Percentiles rank a stretch among this genome's conserved stretches.
These are phyloP conservation scores for Patella ulyssiponensis DNA, from an alignment of 2,888 invertebrate species.

Conservation along the genomic window DNA sequence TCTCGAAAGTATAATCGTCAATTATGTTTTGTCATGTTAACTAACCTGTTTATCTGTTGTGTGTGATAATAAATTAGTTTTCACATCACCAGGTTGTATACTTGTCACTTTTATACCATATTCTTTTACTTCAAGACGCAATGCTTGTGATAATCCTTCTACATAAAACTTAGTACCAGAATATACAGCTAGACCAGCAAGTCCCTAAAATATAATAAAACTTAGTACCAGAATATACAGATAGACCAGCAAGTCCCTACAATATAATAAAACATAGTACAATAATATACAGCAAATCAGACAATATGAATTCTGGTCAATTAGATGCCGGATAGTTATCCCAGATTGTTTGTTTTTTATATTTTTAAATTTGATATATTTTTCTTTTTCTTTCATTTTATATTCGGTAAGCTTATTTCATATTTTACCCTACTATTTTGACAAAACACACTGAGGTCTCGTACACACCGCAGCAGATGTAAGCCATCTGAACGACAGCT, in stretches of 20 bases:
- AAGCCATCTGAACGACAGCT: too few relatives aligned
- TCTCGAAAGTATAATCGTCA: not conserved
- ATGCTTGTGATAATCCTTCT: slow-evolving; percentile 71
- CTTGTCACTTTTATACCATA: slow-evolving; percentile 70
- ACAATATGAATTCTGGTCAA: slow-evolving; percentile 65
- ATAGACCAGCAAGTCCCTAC: slow-evolving; percentile 69
- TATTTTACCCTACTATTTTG: too few relatives aligned
- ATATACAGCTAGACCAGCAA: slow-evolving; percentile 73
- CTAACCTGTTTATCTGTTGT: slow-evolving; percentile 70
- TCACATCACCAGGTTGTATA: slow-evolving; percentile 73
- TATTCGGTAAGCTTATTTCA: too few relatives aligned
- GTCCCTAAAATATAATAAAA: slow-evolving; percentile 69
- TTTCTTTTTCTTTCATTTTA: too few relatives aligned
- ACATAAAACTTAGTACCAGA: slow-evolving; percentile 73
- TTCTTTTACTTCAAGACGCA: slow-evolving; percentile 69
- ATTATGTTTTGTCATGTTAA: not conserved
- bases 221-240: slow-evolving; percentile 73
- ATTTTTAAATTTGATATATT: too few relatives aligned
- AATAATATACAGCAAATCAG: slow-evolving; percentile 74
- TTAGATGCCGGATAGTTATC: too few relatives aligned
- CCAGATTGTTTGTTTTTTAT: too few relatives aligned
- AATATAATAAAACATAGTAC: slow-evolving; percentile 71
- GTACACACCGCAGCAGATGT: too few relatives aligned
- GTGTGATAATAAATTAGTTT: slow-evolving; percentile 65
- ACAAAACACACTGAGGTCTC: too few relatives aligned